A percentile compares a stretch with the other conserved stretches of the same genome.
These are phyloP conservation scores for Spinibarbus caldwelli DNA, from an alignment of 2,797 vertebrate genomes.

Conservation along the genomic window DNA sequence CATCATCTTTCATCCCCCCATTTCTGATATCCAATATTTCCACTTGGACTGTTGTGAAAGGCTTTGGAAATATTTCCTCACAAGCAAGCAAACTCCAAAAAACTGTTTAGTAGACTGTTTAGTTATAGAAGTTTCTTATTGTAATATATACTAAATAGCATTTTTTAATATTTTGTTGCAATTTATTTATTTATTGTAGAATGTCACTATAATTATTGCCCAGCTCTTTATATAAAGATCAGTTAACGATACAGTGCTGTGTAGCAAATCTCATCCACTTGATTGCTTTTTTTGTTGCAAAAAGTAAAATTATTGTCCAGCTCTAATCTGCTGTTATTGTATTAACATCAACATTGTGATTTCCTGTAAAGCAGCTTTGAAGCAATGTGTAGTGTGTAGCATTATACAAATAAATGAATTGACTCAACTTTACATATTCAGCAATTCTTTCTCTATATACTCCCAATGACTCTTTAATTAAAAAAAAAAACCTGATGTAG, in stretches of 20 bases:
- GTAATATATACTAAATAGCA: neutral
- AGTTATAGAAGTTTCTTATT: neutral
- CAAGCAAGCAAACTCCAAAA: neutral
- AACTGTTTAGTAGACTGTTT: neutral
- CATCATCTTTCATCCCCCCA: constrained; percentile 32
- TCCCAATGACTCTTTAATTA: neutral
- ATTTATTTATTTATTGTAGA: neutral
- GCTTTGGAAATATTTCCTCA: neutral
- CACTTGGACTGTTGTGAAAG: constrained; percentile 35
- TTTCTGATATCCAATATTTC: constrained; percentile 54
- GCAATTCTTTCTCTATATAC: neutral
- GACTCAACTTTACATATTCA: neutral
- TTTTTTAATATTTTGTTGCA: too few relatives aligned
- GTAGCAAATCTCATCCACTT: neutral
- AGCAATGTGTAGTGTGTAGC: neutral
- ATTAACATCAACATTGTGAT: neutral
- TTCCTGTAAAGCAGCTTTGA: neutral
- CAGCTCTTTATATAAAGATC: neutral
- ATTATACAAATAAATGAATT: neutral
- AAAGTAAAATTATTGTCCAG: neutral
- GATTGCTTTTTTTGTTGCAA: neutral
- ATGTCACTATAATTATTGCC: neutral
- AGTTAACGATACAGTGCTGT: neutral
- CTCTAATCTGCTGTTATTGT: neutral
- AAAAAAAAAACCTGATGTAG: neutral